Evolutionary conservation across 2,113 vertebrate species (phyloP).

Genomic region (Enhydra lutris): DNA sequence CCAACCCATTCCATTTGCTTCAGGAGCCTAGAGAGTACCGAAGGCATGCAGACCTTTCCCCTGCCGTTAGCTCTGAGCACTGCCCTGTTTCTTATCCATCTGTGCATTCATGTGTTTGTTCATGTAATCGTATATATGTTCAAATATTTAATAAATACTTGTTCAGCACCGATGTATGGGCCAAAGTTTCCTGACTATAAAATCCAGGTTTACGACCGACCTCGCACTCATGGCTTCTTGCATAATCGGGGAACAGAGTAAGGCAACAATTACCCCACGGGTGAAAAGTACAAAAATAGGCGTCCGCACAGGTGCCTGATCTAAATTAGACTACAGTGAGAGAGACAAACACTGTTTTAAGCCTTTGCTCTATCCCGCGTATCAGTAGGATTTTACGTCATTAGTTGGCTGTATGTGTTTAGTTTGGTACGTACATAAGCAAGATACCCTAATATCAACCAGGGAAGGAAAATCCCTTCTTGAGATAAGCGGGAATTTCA

Average conservation of each 20-base stretch:
- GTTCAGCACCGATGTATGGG: not conserved
- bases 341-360: not conserved
- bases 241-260: not conserved
- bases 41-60: not conserved
- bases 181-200: not conserved
- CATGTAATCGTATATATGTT: not conserved
- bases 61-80: not conserved
- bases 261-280: rapidly evolving
- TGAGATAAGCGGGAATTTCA: not conserved
- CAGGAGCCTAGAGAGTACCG: rapidly evolving
- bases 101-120: not conserved
- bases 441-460: not conserved
- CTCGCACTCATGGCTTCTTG: too few species aligned
- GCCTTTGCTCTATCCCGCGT: not conserved
- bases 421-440: not conserved
- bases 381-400: not conserved
- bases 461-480: not conserved
- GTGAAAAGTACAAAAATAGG: not conserved
- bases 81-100: not conserved
- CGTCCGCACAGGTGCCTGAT: not conserved
- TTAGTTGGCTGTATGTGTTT: not conserved
- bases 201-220: not conserved
- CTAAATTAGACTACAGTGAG: not conserved
- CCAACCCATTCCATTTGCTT: not conserved
- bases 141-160: not conserved